Percentiles rank a stretch among this genome's conserved stretches.
Evolutionary conservation across 2,113 vertebrate species (phyloP).

Genomic region (Dascyllus trimaculatus): DNA sequence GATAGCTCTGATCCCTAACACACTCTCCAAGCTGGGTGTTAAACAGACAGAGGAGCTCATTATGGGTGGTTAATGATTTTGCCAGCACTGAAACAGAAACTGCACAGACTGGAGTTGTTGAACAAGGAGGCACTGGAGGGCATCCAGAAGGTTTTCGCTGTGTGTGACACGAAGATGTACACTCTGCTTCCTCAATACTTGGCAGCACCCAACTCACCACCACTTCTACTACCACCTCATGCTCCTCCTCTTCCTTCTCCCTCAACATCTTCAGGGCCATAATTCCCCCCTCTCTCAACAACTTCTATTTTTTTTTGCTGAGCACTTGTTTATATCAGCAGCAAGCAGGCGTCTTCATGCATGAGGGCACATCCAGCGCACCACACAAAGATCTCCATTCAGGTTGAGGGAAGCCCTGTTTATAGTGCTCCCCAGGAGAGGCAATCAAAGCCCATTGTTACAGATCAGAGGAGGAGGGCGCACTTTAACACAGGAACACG

Average conservation of each 20-base stretch:
- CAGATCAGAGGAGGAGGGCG: conserved; percentile 50
- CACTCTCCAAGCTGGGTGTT: conserved; percentile 19
- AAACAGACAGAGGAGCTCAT: conserved; percentile 39
- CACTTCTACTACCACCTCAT: conserved; percentile 13
- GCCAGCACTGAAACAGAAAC: conserved; percentile 47
- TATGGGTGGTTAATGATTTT: conserved; percentile 39
- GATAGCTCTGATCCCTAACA: conserved; percentile 17
- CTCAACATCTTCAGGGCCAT: conserved; percentile 34
- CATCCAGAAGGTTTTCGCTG: conserved; percentile 51
- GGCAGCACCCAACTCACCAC: conserved; percentile 7
- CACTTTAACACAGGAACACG: conserved; percentile 31
- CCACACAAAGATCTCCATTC: conserved; percentile 58
- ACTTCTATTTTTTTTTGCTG: conserved; percentile 33
- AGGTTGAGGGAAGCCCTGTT: conserved; percentile 67
- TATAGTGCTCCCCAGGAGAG: conserved; percentile 49
- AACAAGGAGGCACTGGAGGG: conserved; percentile 53
- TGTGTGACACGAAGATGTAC: neutral
- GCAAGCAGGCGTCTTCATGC: conserved; percentile 66
- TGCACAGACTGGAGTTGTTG: conserved; percentile 30
- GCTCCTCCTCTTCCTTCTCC: neutral
- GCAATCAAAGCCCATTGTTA: conserved; percentile 59
- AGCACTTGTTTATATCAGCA: conserved; percentile 65
- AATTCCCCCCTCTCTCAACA: neutral
- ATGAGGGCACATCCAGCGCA: conserved; percentile 57
- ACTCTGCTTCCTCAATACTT: neutral